These are phyloP conservation scores for Eonycteris spelaea DNA, from an alignment of 2,113 vertebrate genomes.

Conservation along the genomic window DNA sequence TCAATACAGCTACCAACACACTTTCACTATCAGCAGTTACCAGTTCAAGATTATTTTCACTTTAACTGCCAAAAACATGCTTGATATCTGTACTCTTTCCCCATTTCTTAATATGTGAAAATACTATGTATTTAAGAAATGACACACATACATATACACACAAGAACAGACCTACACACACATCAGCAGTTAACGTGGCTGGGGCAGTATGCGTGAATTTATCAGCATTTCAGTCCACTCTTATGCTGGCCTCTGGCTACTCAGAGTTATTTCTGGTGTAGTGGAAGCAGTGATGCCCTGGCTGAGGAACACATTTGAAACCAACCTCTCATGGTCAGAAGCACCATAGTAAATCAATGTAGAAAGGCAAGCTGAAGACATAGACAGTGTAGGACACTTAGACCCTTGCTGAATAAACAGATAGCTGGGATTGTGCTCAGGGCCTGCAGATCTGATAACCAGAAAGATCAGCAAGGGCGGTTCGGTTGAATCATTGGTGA, in stretches of 20 bases:
- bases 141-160: background rate
- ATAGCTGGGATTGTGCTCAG: background rate
- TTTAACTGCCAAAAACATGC: background rate
- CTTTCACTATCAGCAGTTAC: background rate
- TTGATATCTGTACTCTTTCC: background rate
- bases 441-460: background rate
- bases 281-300: background rate
- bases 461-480: background rate
- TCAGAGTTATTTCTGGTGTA: background rate
- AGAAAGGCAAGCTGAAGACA: background rate
- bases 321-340: background rate
- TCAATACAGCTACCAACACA: background rate
- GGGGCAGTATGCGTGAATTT: background rate
- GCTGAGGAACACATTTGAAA: background rate
- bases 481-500: background rate
- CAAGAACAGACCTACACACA: background rate
- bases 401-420: background rate
- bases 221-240: background rate
- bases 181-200: background rate
- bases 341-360: background rate
- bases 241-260: background rate
- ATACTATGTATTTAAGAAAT: background rate
- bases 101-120: background rate
- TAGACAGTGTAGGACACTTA: background rate
- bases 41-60: constrained; percentile 2